These are phyloP conservation scores for Dendropsophus ebraccatus DNA, from an alignment of 2,113 vertebrate species.

Conservation along the genomic window DNA sequence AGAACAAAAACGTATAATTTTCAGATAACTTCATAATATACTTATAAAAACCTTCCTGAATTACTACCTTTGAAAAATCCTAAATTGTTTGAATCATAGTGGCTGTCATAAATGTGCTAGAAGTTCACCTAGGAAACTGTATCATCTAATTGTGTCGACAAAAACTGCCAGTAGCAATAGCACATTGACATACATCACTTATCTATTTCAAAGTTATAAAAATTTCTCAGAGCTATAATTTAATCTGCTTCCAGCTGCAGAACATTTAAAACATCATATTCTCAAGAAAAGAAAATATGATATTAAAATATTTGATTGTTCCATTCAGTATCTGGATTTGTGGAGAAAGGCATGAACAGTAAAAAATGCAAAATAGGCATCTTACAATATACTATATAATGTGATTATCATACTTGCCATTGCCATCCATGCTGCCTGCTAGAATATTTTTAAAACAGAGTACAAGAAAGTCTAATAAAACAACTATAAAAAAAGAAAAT, in stretches of 20 bases:
- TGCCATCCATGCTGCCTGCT: neutral
- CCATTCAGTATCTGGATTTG: constrained; percentile 27
- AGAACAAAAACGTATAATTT: constrained; percentile 22
- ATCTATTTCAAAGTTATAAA: constrained; percentile 73
- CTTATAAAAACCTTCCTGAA: constrained; percentile 73
- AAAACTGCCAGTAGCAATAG: constrained; percentile 71
- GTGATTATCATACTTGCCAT: neutral
- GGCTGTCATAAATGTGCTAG: constrained; percentile 70
- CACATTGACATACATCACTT: constrained; percentile 74
- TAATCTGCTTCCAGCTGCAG: constrained; percentile 70
- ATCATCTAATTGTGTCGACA: constrained; percentile 70
- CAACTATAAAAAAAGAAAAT: neutral
- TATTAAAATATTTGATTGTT: constrained; percentile 65
- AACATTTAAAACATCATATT: constrained; percentile 70
- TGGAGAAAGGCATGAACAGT: neutral
- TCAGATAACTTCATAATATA: constrained; percentile 22
- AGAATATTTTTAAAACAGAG: neutral
- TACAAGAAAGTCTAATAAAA: neutral
- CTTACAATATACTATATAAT: neutral
- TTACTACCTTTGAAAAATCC: constrained; percentile 75
- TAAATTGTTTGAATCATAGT: constrained; percentile 66
- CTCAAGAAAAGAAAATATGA: constrained; percentile 63
- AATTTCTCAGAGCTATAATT: constrained; percentile 74
- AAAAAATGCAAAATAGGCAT: constrained; percentile 11
- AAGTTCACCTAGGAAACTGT: constrained; percentile 74